Conservation (phyloP, 2,113 vertebrate genomes). For the Gallinago undulata region DNA sequence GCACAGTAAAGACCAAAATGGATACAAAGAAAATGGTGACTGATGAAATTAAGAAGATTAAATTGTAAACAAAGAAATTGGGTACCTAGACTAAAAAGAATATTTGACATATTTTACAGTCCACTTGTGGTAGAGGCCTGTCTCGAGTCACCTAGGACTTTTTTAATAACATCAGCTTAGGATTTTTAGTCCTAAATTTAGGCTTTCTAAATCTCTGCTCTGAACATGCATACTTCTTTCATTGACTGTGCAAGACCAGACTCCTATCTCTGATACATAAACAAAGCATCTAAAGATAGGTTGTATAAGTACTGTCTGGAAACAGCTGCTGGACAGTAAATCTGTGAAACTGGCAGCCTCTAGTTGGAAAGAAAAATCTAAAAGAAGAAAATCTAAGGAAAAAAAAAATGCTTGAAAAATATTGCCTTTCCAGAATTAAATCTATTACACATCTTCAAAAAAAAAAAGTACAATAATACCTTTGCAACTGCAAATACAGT, state of each 20-base stretch:
- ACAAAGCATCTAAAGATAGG: not conserved
- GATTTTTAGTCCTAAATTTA: not conserved
- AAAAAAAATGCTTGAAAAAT: not conserved
- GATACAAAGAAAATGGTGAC: not conserved
- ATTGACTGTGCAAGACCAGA: not conserved
- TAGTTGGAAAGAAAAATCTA: not conserved
- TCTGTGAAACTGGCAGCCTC: not conserved
- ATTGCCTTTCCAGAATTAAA: not conserved
- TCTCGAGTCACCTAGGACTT: not conserved
- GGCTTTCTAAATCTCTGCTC: not conserved
- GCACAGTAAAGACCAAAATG: not conserved
- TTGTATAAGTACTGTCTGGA: not conserved
- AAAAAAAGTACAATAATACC: not conserved
- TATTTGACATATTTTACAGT: not conserved
- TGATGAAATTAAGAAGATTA: not conserved
- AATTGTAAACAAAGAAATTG: not conserved
- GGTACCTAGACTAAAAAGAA: not conserved
- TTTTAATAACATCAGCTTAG: not conserved
- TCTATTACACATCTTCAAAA: not conserved
- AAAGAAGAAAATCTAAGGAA: not conserved
- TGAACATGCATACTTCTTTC: not conserved
- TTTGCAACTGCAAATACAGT: not conserved
- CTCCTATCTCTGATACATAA: not conserved
- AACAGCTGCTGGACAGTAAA: not conserved
- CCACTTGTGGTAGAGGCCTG: not conserved